phyloP scores from a whole-genome alignment of 2,888 invertebrate species.

The Nomada ferruginata region DNA sequence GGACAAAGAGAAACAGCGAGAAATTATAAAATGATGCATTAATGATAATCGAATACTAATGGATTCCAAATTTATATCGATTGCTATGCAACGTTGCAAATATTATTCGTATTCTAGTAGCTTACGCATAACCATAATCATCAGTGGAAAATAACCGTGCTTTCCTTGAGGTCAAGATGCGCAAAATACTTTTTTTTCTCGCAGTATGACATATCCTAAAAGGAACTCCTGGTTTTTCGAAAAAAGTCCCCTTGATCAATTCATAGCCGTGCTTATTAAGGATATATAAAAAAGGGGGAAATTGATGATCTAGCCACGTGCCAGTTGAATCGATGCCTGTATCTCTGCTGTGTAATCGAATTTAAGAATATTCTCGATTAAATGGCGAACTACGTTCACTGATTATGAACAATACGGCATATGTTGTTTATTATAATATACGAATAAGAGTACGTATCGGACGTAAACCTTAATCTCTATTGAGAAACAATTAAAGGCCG shows the following conservation, averaged over 20 bases:
- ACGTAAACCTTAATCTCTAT: slow-evolving; percentile 37
- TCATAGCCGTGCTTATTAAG: slow-evolving; percentile 23
- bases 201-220: neutral
- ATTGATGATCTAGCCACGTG: slow-evolving; percentile 34
- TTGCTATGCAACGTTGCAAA: no score
- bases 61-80: slow-evolving; percentile 13
- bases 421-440: neutral
- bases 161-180: slow-evolving; percentile 2
- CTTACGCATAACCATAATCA: neutral
- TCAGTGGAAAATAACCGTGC: slow-evolving; percentile 9
- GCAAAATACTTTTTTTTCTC: slow-evolving; percentile 22
- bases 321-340: neutral
- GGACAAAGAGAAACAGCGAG: neutral
- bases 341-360: neutral
- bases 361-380: neutral
- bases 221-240: slow-evolving; percentile 12
- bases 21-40: neutral
- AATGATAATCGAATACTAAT: neutral
- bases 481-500: slow-evolving; percentile 31
- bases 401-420: neutral
- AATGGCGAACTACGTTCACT: neutral
- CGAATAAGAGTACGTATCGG: slow-evolving; percentile 26
- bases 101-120: neutral
- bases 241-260: slow-evolving; percentile 32
- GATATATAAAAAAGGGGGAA: slow-evolving; percentile 17